These are phyloP conservation scores for Polydrusus cervinus DNA, from an alignment of 2,888 invertebrate species.

Conservation along the genomic window DNA sequence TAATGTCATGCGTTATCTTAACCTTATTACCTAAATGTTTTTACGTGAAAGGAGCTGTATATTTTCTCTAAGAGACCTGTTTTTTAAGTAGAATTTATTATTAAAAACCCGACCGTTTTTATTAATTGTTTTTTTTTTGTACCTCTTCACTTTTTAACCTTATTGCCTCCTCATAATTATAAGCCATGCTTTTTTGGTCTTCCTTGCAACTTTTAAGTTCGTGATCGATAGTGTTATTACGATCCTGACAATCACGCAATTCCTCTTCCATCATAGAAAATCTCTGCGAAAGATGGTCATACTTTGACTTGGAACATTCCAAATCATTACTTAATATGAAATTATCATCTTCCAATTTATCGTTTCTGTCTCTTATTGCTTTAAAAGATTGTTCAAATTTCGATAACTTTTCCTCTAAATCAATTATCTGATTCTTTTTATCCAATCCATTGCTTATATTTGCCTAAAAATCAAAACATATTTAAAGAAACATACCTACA, in stretches of 20 bases:
- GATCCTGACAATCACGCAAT: background rate
- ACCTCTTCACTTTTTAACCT: slow-evolving; percentile 16
- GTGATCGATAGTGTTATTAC: background rate
- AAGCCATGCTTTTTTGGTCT: too few relatives aligned
- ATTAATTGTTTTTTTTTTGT: background rate
- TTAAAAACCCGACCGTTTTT: too few relatives aligned
- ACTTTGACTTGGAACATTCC: background rate
- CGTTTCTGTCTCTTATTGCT: background rate
- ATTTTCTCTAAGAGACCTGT: too few relatives aligned
- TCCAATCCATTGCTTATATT: slow-evolving; percentile 3
- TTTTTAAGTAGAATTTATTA: too few relatives aligned
- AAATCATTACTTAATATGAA: background rate
- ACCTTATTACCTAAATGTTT: too few relatives aligned
- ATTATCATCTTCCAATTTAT: background rate
- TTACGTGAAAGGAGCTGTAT: too few relatives aligned
- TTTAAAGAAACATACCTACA: too few relatives aligned
- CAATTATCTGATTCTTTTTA: background rate
- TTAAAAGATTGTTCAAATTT: background rate
- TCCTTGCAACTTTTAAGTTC: too few relatives aligned
- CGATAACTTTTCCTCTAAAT: background rate
- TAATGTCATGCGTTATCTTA: too few relatives aligned
- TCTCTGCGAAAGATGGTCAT: background rate
- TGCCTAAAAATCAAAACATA: background rate
- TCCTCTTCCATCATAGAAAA: background rate
- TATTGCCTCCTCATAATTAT: slow-evolving; percentile 1